Evolutionary conservation across 1,140 invertebrate genomes (phyloP), one percentile per base, ranked within the genome.

Genomic region (Asbolus verrucosus): DNA sequence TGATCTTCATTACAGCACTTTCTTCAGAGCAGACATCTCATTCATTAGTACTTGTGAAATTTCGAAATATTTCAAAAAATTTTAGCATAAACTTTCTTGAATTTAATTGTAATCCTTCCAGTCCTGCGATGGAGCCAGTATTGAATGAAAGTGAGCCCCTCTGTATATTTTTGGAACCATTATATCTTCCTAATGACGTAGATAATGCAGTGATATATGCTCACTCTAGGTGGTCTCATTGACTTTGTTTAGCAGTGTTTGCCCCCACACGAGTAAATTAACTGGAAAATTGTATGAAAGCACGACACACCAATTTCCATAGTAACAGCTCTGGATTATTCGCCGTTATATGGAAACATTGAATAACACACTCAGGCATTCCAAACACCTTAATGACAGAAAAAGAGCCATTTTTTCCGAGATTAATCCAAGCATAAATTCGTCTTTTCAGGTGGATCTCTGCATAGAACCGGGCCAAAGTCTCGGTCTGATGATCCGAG

Each of bases 401-500:
- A n/a, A n/a, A n/a, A n/a, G n/a, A n/a, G n/a, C n/a, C n/a, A n/a
- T n/a, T n/a, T n/a, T n/a, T n/a, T n/a, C n/a, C n/a, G n/a, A n/a
- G n/a, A n/a, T n/a, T n/a, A n/a, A n/a, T n/a, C n/a, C n/a, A n/a
- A n/a, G n/a, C n/a, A n/a, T n/a, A n/a, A n/a, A n/a, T n/a, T n/a
- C n/a, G n/a, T n/a, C n/a, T n/a, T n/a, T n/a, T n/a, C n/a, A 93
- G 86, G 92, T 94, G 74, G 92, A 94, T 76, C 84, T 93, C 65
- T 91, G 90, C 73, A 94, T 97, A 75, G 92, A 95, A 78, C 92
- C 93, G 2, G 94, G 94, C 0, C 92, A 96, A 77, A 94, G 92
- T 62, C 83, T 98, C 54, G 96, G 96, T 6, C 83, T 98, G 67
- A 96, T 96, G 93, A 97, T 98, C 61, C 84, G 95, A 54, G 95